These are phyloP conservation scores for Lithobates sylvaticus DNA, from an alignment of 2,797 vertebrate species.

Conservation along the genomic window DNA sequence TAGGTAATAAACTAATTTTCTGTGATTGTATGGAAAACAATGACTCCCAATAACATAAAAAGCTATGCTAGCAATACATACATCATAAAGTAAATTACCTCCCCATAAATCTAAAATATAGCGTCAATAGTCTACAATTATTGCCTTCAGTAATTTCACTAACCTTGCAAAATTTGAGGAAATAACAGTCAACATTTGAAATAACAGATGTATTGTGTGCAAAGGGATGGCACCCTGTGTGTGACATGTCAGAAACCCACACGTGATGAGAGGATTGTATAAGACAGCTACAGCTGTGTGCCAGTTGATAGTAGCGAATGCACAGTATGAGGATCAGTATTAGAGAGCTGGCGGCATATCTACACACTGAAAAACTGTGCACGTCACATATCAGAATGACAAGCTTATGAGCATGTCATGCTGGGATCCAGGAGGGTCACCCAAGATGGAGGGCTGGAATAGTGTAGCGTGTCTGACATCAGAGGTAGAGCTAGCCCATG, in stretches of 20 bases:
- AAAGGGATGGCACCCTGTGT: not conserved
- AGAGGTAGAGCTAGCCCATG: slow-evolving; percentile 2
- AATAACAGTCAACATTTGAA: not conserved
- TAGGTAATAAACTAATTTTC: too few relatives aligned
- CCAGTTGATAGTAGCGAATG: not conserved
- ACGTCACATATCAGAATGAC: slow-evolving; percentile 29
- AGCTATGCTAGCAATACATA: not conserved
- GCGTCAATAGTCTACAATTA: not conserved
- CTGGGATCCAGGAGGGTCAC: slow-evolving; percentile 14
- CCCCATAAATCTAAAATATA: not conserved
- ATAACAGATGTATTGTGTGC: slow-evolving; percentile 3
- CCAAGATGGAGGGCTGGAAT: not conserved
- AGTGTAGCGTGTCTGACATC: slow-evolving; percentile 19
- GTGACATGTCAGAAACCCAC: slow-evolving; percentile 19
- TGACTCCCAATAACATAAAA: not conserved
- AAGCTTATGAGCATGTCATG: slow-evolving; percentile 20
- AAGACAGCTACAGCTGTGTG: slow-evolving; percentile 14
- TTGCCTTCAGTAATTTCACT: not conserved
- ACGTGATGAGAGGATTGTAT: not conserved
- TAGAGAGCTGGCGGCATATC: slow-evolving; percentile 2
- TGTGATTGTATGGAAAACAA: too few relatives aligned
- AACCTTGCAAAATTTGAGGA: not conserved
- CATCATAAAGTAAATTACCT: not conserved
- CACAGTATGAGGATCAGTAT: not conserved
- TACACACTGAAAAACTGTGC: slow-evolving; percentile 4